Evolutionary conservation across 2,888 invertebrate species (phyloP).

Genomic region (Myathropa florea): DNA sequence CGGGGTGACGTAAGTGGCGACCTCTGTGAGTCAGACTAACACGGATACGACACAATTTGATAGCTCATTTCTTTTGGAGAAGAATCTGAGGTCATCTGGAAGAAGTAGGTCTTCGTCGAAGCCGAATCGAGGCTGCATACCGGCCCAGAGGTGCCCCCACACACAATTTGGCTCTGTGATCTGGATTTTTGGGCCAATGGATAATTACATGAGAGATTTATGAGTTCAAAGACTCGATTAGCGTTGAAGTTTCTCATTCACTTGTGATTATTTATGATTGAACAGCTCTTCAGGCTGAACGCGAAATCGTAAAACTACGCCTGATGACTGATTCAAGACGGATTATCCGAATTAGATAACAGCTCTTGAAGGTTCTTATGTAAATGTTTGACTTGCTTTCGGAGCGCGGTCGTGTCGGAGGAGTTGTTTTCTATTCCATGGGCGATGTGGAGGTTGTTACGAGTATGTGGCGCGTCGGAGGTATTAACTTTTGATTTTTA

Average conservation of each 20-base stretch:
- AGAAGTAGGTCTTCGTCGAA: neutral
- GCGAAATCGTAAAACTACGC: neutral
- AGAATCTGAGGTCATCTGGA: neutral
- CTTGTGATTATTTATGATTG: neutral
- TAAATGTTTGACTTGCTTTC: neutral
- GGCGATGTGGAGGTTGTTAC: neutral
- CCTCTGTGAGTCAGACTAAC: neutral
- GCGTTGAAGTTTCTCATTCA: neutral
- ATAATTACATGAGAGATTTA: constrained; percentile 12
- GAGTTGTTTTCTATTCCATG: neutral
- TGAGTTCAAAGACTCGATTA: constrained; percentile 1
- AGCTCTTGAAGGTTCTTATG: neutral
- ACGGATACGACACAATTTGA: neutral
- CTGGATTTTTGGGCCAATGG: neutral
- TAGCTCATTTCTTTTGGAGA: no score
- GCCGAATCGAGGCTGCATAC: neutral
- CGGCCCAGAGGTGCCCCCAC: neutral
- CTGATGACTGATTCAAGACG: neutral
- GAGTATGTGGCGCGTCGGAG: neutral
- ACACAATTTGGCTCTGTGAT: neutral
- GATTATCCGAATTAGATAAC: neutral
- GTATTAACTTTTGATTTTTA: neutral
- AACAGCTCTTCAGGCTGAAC: neutral
- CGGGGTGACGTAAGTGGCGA: neutral
- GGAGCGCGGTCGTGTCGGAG: neutral